Evolutionary conservation across 2,888 invertebrate genomes (phyloP).

Genomic region (Chymomyza amoena): DNA sequence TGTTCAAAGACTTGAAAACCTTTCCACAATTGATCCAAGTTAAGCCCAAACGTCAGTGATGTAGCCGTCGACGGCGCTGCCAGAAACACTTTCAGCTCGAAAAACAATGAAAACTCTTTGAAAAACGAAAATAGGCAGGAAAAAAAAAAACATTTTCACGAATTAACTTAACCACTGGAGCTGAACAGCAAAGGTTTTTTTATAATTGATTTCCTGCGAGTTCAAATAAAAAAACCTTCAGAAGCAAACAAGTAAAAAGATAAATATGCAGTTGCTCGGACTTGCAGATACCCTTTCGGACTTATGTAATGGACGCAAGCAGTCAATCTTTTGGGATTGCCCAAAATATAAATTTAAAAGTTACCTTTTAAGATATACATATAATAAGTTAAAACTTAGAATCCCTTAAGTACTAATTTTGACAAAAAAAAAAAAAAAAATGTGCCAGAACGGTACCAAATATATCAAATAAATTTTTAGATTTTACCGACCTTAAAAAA

Average conservation of each 20-base stretch:
- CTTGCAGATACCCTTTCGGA: background rate
- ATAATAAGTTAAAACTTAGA: too few relatives aligned
- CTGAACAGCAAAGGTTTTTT: slow-evolving; percentile 62
- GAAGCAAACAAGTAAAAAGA: slow-evolving; percentile 15
- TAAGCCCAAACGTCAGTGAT: slow-evolving; percentile 19
- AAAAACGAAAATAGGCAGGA: slow-evolving; percentile 23
- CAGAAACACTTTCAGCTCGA: slow-evolving; percentile 49
- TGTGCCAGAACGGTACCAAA: too few relatives aligned
- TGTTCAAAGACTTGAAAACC: background rate
- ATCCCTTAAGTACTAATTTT: too few relatives aligned
- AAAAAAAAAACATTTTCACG: slow-evolving; percentile 67
- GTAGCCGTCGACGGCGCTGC: background rate
- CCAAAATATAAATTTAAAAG: too few relatives aligned
- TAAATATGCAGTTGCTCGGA: background rate
- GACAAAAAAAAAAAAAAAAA: too few relatives aligned
- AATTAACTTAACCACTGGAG: slow-evolving; percentile 66
- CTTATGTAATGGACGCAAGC: background rate
- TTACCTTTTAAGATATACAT: too few relatives aligned
- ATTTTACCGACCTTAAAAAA: too few relatives aligned
- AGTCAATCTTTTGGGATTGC: too few relatives aligned
- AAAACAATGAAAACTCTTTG: slow-evolving; percentile 25
- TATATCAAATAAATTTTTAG: too few relatives aligned
- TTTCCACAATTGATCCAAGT: slow-evolving; percentile 38
- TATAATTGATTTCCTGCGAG: slow-evolving; percentile 68
- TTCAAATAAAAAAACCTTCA: slow-evolving; percentile 34